A percentile compares a stretch with the other conserved stretches of the same genome.
Conservation (phyloP, 2,888 invertebrate species). For the Drosophila recens region DNA sequence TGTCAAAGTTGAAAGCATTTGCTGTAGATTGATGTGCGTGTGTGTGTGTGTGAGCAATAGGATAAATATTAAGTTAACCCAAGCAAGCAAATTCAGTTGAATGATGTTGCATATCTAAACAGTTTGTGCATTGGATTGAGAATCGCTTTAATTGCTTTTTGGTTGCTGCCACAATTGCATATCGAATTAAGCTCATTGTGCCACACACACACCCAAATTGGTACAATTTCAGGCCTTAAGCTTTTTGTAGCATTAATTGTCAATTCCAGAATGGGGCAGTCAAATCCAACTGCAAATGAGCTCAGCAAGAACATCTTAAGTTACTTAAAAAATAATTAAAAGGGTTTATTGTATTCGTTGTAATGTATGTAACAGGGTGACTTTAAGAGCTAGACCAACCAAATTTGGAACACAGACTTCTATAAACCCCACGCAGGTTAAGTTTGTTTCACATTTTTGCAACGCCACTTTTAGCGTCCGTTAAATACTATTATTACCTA, state of each 20-base stretch:
- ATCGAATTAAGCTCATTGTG: not conserved
- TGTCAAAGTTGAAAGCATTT: conserved; percentile 31
- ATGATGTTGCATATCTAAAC: conserved; percentile 9
- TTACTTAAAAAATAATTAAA: no score
- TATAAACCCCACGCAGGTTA: no score
- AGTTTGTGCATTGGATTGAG: not conserved
- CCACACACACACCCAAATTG: not conserved
- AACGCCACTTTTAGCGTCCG: no score
- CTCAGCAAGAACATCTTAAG: no score
- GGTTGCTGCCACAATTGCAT: conserved; percentile 1
- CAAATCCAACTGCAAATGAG: no score
- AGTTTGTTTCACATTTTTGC: no score
- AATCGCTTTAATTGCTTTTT: conserved; percentile 7
- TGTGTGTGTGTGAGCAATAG: not conserved
- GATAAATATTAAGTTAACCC: conserved; percentile 3
- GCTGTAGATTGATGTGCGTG: conserved; percentile 11
- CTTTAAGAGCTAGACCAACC: no score
- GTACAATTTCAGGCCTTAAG: not conserved
- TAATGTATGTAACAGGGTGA: no score
- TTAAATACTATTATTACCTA: no score
- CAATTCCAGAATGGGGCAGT: no score
- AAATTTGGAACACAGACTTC: no score
- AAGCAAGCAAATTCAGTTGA: conserved; percentile 8
- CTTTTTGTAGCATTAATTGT: not conserved
- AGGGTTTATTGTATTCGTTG: no score